Evolutionary conservation across 2,113 vertebrate species (phyloP).

Genomic region (Dolichotis patagonum): DNA sequence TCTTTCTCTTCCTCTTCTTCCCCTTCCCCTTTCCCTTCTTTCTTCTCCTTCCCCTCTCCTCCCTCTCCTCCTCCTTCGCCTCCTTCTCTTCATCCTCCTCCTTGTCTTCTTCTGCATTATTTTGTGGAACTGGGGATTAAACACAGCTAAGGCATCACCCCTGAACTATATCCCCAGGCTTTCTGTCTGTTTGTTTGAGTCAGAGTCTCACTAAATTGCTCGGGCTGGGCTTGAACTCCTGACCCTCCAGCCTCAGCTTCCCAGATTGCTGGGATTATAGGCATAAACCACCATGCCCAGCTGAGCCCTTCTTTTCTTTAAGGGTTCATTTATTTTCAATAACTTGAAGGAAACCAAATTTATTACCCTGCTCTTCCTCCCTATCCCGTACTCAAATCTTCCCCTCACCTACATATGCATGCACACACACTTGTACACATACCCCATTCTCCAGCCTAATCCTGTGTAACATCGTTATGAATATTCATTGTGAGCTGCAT

Average conservation of each 20-base stretch:
- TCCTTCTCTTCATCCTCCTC: too few relatives aligned
- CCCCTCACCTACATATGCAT: rapidly evolving
- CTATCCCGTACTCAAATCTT: background rate
- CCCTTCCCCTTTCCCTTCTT: too few relatives aligned
- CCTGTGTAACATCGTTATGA: background rate
- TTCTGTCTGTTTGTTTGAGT: background rate
- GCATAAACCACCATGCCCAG: background rate
- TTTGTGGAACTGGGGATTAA: background rate
- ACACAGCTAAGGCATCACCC: background rate
- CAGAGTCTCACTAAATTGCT: background rate
- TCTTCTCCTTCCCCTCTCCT: too few relatives aligned
- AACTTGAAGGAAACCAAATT: background rate
- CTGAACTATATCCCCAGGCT: background rate
- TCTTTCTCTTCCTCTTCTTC: too few relatives aligned
- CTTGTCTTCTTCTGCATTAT: background rate
- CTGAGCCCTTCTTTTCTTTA: background rate
- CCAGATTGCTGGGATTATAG: background rate
- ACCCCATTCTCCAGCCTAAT: background rate
- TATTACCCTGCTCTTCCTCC: background rate
- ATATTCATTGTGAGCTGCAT: background rate
- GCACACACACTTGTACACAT: too few relatives aligned
- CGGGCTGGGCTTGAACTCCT: background rate
- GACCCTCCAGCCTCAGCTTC: background rate
- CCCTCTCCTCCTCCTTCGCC: too few relatives aligned
- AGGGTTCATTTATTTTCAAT: background rate